Conservation (phyloP, 2,113 vertebrate genomes). For the Macquaria australasica region DNA sequence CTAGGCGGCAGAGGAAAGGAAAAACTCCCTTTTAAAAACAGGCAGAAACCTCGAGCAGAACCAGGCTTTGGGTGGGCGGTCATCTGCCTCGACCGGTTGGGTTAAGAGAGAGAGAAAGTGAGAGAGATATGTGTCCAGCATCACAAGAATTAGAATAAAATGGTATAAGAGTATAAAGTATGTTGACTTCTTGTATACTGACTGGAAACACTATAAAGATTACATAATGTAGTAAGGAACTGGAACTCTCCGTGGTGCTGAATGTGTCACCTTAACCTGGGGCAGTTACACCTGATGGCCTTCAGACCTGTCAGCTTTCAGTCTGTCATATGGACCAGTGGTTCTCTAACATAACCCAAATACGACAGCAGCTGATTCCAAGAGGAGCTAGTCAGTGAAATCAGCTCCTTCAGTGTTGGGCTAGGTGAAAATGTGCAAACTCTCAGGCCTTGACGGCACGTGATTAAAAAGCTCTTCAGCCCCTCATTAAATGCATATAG, state of each 20-base stretch:
- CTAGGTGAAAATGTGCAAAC: neutral
- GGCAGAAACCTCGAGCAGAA: no score
- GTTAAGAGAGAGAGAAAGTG: no score
- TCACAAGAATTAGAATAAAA: neutral
- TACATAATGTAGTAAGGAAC: neutral
- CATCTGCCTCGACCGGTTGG: no score
- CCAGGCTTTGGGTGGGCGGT: no score
- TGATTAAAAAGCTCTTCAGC: neutral
- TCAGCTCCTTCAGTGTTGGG: neutral
- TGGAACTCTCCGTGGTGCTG: neutral
- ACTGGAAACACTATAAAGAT: neutral
- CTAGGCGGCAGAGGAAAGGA: no score
- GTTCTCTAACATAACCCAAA: neutral
- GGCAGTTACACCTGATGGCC: neutral
- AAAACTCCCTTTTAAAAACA: no score
- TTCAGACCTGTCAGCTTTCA: neutral
- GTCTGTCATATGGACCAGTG: neutral
- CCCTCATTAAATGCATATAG: neutral
- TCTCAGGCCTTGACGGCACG: neutral
- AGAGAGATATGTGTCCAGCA: no score
- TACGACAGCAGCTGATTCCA: neutral
- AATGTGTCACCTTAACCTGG: neutral
- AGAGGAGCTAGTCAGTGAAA: neutral
- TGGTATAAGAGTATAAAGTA: neutral
- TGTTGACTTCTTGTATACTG: neutral